Evolutionary conservation across 2,797 vertebrate species (phyloP).

Genomic region (Myotis findleyi): DNA sequence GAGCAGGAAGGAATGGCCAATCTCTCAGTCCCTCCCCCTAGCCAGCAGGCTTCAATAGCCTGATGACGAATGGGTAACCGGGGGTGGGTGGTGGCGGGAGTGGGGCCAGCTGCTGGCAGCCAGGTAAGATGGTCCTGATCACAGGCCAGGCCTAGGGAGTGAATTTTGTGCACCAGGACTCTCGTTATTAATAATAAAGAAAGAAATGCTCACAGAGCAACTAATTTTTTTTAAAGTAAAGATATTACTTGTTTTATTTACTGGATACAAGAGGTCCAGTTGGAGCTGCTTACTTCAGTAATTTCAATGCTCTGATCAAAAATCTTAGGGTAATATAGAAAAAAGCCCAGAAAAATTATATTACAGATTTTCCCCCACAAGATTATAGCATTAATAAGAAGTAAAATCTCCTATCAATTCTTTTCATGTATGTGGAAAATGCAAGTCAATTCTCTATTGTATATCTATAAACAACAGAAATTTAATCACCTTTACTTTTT

Average conservation of each 20-base stretch:
- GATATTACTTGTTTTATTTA: not conserved
- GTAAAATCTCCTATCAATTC: not conserved
- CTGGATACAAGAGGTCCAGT: not conserved
- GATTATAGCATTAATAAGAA: not conserved
- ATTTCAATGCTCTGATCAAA: not conserved
- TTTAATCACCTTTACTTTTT: not conserved
- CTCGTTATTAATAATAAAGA: not conserved
- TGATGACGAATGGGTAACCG: too few species aligned
- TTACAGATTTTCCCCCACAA: not conserved
- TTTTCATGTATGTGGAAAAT: not conserved
- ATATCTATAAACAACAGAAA: not conserved
- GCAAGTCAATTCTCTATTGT: not conserved
- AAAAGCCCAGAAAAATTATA: not conserved
- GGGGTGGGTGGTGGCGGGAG: too few species aligned
- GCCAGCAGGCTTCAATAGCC: too few species aligned
- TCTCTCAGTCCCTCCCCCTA: too few species aligned
- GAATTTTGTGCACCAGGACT: too few species aligned
- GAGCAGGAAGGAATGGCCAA: too few species aligned
- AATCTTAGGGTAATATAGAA: not conserved
- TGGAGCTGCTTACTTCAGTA: not conserved
- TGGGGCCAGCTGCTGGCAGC: too few species aligned
- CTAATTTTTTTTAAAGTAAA: not conserved
- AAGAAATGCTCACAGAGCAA: not conserved
- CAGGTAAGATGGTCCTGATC: too few species aligned
- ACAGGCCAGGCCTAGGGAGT: too few species aligned